A percentile compares a stretch with the other conserved stretches of the same genome.
These are phyloP conservation scores for Yponomeuta malinellus DNA, from an alignment of 2,888 invertebrate genomes.

Conservation along the genomic window DNA sequence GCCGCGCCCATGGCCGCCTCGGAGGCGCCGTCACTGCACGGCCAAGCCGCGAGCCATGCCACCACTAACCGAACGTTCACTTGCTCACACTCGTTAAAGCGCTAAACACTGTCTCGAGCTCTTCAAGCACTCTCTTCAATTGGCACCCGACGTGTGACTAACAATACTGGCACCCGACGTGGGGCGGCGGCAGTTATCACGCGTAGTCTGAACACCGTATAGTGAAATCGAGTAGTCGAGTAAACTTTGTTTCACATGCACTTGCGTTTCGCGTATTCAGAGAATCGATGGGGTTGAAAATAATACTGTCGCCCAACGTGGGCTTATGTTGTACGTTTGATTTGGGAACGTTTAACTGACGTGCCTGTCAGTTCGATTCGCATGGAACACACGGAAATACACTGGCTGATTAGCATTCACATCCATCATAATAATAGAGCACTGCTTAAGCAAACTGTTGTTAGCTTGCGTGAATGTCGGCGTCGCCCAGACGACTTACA, in stretches of 20 bases:
- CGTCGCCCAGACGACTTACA: conserved; percentile 11
- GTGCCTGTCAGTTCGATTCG: conserved; percentile 27
- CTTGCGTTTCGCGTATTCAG: not conserved
- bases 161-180: conserved; percentile 19
- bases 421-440: conserved; percentile 10
- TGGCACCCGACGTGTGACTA: not conserved
- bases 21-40: conserved; percentile 71
- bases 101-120: not conserved
- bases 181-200: conserved; percentile 1
- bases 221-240: not conserved
- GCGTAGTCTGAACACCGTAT: not conserved
- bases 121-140: not conserved
- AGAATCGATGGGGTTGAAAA: not conserved
- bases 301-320: conserved; percentile 17
- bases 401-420: conserved; percentile 11
- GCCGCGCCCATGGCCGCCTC: conserved; percentile 73
- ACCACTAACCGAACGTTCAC: conserved; percentile 30
- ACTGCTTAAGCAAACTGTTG: not conserved
- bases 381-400: conserved; percentile 15
- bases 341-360: conserved; percentile 20
- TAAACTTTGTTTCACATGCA: not conserved
- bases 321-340: conserved; percentile 19
- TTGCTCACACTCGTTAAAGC: not conserved
- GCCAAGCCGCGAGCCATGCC: conserved; percentile 42
- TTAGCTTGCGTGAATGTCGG: conserved; percentile 3